Base-by-base conservation (phyloP, 2,113 vertebrate genomes). In the Paedocypris sp. region DNA sequence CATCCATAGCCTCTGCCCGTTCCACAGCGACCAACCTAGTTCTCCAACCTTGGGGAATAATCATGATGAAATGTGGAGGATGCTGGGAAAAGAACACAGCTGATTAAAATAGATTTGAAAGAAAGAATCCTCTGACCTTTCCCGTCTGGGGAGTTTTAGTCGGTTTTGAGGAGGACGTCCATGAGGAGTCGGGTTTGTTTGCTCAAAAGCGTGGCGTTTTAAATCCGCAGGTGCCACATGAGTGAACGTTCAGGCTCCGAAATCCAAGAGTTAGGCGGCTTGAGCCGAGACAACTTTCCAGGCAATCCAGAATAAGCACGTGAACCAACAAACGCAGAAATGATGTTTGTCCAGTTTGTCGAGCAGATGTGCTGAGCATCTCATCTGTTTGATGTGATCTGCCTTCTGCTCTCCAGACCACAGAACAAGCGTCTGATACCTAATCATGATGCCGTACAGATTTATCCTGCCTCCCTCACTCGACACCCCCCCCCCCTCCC, bases 371-470 rank as follows among this genome's bases (percentile, higher is more conserved):
- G 54, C 29, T 22, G 48, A 51, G 48, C 28, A 16, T 59, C 67
- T 69, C 47, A 50, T 58, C 48, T 47, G 54, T 62, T 48, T 42
- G 35, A 49, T 46, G 46, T 60, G 52, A 46, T 60, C 58, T 60
- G 41, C 64, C 46, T 68, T 45, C 65, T 64, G 65, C 60, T 64
- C 49, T 60, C 65, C 38, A 64, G 54, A 62, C 61, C 50, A 60
- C 25, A 33, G 66, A 47, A 45, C 52, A 58, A 50, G 53, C 49
- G 41, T 64, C 48, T 60, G 65, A 71, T 66, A 57, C 64, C 64
- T 71, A 52, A 60, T 64, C 65, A 60, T 63, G 48, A 60, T 60
- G 60, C 69, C 50, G 61, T 50, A 60, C 49, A 22, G 48, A 71
- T 68, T 71, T 67, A 68, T 64, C 49, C 65, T 67, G 31, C 54